phyloP scores from a whole-genome alignment of 2,113 vertebrate genomes.

The Lasiurus cinereus region DNA sequence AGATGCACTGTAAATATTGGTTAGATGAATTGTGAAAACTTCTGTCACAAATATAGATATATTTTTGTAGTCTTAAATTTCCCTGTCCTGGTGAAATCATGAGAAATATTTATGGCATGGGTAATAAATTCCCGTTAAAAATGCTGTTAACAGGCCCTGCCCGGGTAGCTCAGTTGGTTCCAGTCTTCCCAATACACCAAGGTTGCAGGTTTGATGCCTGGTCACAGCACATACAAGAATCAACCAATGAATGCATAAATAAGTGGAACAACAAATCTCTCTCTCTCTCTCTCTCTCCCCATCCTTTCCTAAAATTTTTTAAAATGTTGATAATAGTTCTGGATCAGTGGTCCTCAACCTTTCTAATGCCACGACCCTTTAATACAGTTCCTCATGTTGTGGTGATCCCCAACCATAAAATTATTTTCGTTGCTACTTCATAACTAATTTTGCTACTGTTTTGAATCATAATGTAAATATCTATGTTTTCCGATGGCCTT shows the following conservation, averaged over 20 bases:
- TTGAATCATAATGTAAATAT: too few relatives aligned
- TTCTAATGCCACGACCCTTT: too few relatives aligned
- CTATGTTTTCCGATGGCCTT: too few relatives aligned
- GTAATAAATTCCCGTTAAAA: conserved; percentile 10
- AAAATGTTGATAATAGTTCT: background rate
- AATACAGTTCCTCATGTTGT: too few relatives aligned
- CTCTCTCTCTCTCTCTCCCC: too few relatives aligned
- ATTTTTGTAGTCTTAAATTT: conserved; percentile 36
- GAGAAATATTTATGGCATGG: conserved; percentile 36
- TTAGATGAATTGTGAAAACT: conserved; percentile 25
- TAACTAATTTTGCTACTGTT: too few relatives aligned
- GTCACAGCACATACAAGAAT: too few relatives aligned
- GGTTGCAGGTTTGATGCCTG: background rate
- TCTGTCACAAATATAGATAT: background rate
- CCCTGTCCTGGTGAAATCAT: background rate
- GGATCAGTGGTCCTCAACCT: background rate
- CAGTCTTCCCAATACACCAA: background rate
- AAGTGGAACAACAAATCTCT: background rate
- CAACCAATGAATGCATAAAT: too few relatives aligned
- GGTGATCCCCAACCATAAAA: too few relatives aligned
- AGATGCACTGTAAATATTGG: background rate
- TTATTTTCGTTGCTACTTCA: too few relatives aligned
- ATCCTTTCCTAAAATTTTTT: background rate
- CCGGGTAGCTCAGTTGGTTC: too few relatives aligned
- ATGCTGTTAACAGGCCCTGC: background rate